Base-by-base conservation (phyloP, 2,888 invertebrate genomes). In the Cylindroiulus punctatus region DNA sequence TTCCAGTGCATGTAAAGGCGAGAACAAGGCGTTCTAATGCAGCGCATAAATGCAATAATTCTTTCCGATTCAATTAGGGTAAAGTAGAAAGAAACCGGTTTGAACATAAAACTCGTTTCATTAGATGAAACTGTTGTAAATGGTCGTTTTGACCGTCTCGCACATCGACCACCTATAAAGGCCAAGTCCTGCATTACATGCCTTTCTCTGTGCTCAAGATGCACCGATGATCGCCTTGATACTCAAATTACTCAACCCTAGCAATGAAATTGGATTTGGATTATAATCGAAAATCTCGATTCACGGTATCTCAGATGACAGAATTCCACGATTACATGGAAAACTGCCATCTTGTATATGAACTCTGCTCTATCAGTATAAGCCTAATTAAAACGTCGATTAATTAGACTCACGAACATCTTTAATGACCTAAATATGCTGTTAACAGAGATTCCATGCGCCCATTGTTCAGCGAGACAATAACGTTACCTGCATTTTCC, bases 331-430 rank as follows among this genome's bases (percentile, higher is more conserved):
- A 30, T 76, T 76, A 4, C 76, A 30, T 76, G 7, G 44, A 12
- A 44, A 57, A 5, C 26, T 30, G 30, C 12, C 22, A 1, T 30
- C 30, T 76, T 14, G 1, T n/a, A 30, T 57, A 76, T 26, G 1
- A 30, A 12, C 76, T 76, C 19, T 76, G 14, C 3, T 65, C 22
- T 30, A 0, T 76, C 30, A 30, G 76, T 30, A 0, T 76, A 76
- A 30, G 76, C 76, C 76, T 76, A 76, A 76, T 76, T 76, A 76
- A 76, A 30, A 76, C 76, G 30, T 76, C 76, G 76, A 30, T 76
- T 76, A 76, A 76, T 76, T 76, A 76, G 76, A 7, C 30, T 30
- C 76, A 30, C 22, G 30, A 76, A 26, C 76, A 76, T 76, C 76
- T 30, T 76, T 76, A 76, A 76, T 76, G 76, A 76, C 76, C 76